A percentile compares a stretch with the other conserved stretches of the same genome.
phyloP scores from a whole-genome alignment of 2,113 vertebrate species.

The Pantherophis guttatus region DNA sequence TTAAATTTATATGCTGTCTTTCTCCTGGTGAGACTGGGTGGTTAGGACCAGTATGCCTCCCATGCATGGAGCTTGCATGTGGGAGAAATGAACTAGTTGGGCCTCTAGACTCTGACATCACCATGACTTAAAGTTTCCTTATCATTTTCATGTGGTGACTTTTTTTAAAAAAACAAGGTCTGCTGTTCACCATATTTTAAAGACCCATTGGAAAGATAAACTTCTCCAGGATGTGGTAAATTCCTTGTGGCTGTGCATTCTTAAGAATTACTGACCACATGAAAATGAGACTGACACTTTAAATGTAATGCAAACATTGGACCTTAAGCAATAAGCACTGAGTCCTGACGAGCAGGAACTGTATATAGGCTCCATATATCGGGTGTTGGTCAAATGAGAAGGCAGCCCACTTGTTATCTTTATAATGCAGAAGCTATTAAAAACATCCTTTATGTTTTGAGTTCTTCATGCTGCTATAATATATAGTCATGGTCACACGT shows the following conservation, averaged over 20 bases:
- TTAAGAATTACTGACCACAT: background rate
- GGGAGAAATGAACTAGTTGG: background rate
- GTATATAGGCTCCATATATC: background rate
- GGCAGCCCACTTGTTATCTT: background rate
- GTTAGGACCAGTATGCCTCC: background rate
- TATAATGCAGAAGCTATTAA: background rate
- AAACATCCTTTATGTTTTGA: background rate
- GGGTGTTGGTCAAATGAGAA: background rate
- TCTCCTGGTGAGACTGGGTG: background rate
- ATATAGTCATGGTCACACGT: background rate
- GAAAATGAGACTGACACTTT: background rate
- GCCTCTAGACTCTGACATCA: background rate
- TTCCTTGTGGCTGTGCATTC: slow-evolving; percentile 6
- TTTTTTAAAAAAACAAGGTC: background rate
- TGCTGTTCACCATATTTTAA: background rate
- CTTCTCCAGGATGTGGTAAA: slow-evolving; percentile 10
- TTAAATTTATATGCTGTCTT: background rate
- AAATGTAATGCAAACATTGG: background rate
- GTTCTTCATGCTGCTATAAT: background rate
- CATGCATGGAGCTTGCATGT: background rate
- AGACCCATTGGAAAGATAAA: background rate
- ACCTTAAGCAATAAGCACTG: background rate
- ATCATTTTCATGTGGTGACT: background rate
- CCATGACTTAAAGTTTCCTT: background rate
- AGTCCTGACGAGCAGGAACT: background rate